phyloP scores from a whole-genome alignment of 92 coral and sea anemone genomes.

The Chrysogorgia sp. region DNA sequence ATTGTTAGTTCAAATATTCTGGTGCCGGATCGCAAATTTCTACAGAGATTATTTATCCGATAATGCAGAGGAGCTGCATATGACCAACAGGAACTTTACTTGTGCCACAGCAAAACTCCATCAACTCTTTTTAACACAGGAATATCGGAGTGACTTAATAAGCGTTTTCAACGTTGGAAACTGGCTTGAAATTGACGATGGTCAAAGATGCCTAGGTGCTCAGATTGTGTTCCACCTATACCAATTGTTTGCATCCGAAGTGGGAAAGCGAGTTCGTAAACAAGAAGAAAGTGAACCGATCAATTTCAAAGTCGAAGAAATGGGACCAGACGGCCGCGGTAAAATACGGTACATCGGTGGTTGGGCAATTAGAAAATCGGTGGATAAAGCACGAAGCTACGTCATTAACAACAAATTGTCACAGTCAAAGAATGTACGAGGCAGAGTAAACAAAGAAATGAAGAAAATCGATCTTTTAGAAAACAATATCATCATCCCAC shows the following conservation, averaged over 20 bases:
- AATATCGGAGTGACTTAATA: slow-evolving; percentile 22
- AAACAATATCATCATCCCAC: slow-evolving; percentile 13
- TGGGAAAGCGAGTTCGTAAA: background rate
- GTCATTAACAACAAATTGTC: background rate
- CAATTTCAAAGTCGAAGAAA: background rate
- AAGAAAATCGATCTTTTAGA: slow-evolving; percentile 8
- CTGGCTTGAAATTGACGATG: background rate
- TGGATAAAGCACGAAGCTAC: background rate
- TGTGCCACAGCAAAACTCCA: slow-evolving; percentile 20
- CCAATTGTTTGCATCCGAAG: background rate
- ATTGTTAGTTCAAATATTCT: slow-evolving; percentile 2
- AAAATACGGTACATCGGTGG: slow-evolving; percentile 12
- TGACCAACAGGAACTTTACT: slow-evolving; percentile 16
- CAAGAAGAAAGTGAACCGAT: slow-evolving; percentile 22
- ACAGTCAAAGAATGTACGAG: background rate
- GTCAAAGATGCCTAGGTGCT: background rate
- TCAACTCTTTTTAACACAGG: no score
- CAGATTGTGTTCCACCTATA: background rate
- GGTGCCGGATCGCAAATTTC: slow-evolving; percentile 5
- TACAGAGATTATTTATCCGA: slow-evolving; percentile 6
- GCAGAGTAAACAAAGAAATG: background rate
- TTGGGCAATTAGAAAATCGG: background rate
- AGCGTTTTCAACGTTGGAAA: background rate
- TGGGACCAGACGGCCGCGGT: background rate
- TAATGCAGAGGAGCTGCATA: slow-evolving; percentile 2